Evolutionary conservation across 2,113 vertebrate genomes (phyloP), one percentile per base, ranked within the genome.

Genomic region (Oreochromis tanganicae): DNA sequence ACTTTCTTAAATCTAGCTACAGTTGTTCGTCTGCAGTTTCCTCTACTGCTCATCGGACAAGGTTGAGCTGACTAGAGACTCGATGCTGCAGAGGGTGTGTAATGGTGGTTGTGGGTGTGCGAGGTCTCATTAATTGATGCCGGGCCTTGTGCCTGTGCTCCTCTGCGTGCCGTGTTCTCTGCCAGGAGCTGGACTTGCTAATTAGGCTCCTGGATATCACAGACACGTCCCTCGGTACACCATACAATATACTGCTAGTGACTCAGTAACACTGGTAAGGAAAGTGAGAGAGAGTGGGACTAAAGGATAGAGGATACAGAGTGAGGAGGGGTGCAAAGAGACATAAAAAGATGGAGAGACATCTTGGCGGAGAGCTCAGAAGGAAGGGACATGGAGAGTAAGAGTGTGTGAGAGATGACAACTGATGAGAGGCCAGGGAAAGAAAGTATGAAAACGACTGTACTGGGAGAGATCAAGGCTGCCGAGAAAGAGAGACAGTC

Each of bases 171-270:
- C 87, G 89, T 93, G 92, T 91, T 92, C 91, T 85, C 83, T 94
- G 95, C 95, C 95, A 95, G 94, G 93, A 92, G 89, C 94, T 89
- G 91, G 92, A 93, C 93, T 94, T 85, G 94, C 96, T 96, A 96
- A 97, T 97, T 96, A 96, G 94, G 93, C 94, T 96, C 90, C 84
- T 92, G 94, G 94, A 95, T 94, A 93, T 96, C 93, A 91, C 90
- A 95, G 94, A 95, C 94, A 95, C 41, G 91, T 95, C 95, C 96
- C 95, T 88, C 32, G 92, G 94, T 88, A 85, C 14, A n/a, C 88
- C 73, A 79, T 89, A 88, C 86, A 95, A 92, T 94, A 92, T 90
- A 91, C 84, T 89, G 92, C 80, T 75, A 83, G 92, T 90, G 89
- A 91, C 89, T 92, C 90, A 89, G 95, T 91, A 82, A 84, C 80